Percentiles rank a stretch among this genome's conserved stretches.
phyloP scores from a whole-genome alignment of 2,797 vertebrate genomes.

The Sebastes cheni region DNA sequence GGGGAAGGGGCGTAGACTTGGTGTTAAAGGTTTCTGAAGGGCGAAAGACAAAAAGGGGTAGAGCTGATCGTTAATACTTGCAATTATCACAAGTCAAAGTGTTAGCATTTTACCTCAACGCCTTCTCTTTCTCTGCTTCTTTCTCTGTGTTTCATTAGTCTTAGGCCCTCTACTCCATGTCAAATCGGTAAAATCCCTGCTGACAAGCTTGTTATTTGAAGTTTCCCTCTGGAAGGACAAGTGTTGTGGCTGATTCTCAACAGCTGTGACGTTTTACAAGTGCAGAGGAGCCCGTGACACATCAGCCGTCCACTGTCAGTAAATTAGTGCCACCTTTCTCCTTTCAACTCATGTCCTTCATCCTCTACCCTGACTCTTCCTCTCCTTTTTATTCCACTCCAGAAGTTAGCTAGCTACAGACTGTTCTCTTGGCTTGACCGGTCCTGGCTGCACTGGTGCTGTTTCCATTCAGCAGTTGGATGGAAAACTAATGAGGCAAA shows the following conservation, averaged over 20 bases:
- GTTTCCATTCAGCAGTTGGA: constrained; percentile 73
- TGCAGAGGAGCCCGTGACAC: constrained; percentile 18
- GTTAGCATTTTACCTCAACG: neutral
- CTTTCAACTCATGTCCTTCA: constrained; percentile 26
- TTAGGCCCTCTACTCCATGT: neutral
- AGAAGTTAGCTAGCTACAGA: constrained; percentile 52
- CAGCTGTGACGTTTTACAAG: constrained; percentile 57
- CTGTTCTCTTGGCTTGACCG: constrained; percentile 51
- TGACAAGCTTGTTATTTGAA: constrained; percentile 38
- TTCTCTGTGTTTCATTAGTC: constrained; percentile 5
- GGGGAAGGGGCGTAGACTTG: constrained; percentile 34
- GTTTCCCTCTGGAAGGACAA: constrained; percentile 36
- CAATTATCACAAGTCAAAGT: neutral
- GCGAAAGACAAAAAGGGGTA: constrained; percentile 30
- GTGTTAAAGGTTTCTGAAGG: constrained; percentile 62
- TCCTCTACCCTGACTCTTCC: constrained; percentile 19
- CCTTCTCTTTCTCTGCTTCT: neutral
- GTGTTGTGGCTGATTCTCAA: constrained; percentile 36
- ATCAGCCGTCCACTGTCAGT: constrained; percentile 24
- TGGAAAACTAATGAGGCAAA: constrained; percentile 73
- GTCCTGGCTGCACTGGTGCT: constrained; percentile 51
- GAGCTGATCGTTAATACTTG: constrained; percentile 9
- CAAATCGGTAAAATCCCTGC: constrained; percentile 15
- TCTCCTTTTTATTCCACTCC: constrained; percentile 42
- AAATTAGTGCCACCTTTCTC: constrained; percentile 52